These are phyloP conservation scores for Pocota personata DNA, from an alignment of 2,888 invertebrate species.

Conservation along the genomic window DNA sequence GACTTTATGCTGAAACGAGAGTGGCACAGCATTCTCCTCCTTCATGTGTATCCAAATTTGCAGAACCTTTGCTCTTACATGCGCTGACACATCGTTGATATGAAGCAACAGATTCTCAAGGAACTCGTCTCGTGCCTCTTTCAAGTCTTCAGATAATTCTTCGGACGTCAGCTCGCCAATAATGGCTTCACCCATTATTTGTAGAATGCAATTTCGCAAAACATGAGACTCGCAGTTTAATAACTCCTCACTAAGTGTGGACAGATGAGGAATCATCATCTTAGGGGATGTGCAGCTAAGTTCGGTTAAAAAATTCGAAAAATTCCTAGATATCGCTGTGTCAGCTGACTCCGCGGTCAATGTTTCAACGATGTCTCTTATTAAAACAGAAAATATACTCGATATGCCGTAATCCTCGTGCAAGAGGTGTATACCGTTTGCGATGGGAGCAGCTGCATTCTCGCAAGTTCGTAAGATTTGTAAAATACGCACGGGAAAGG, in stretches of 20 bases:
- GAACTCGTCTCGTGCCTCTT: conserved; percentile 89
- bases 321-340: conserved; percentile 79
- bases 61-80: conserved; percentile 92
- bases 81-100: conserved; percentile 92
- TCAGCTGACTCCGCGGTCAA: conserved; percentile 79
- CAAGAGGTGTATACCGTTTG: conserved; percentile 80
- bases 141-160: conserved; percentile 87
- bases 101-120: conserved; percentile 92
- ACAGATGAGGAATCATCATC: conserved; percentile 81
- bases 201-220: conserved; percentile 91
- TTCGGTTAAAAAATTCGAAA: conserved; percentile 81
- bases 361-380: conserved; percentile 81
- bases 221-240: conserved; percentile 85
- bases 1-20: conserved; percentile 87
- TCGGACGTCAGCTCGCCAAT: conserved; percentile 89
- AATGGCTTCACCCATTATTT: conserved; percentile 92
- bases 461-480: conserved; percentile 83
- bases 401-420: conserved; percentile 81
- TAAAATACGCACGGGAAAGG: conserved; percentile 89
- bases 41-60: conserved; percentile 93
- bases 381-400: conserved; percentile 80
- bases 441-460: conserved; percentile 79
- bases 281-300: conserved; percentile 79
- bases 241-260: conserved; percentile 80
- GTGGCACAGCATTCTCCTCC: conserved; percentile 90